phyloP scores from a whole-genome alignment of 2,113 vertebrate species.

The Nestor notabilis region DNA sequence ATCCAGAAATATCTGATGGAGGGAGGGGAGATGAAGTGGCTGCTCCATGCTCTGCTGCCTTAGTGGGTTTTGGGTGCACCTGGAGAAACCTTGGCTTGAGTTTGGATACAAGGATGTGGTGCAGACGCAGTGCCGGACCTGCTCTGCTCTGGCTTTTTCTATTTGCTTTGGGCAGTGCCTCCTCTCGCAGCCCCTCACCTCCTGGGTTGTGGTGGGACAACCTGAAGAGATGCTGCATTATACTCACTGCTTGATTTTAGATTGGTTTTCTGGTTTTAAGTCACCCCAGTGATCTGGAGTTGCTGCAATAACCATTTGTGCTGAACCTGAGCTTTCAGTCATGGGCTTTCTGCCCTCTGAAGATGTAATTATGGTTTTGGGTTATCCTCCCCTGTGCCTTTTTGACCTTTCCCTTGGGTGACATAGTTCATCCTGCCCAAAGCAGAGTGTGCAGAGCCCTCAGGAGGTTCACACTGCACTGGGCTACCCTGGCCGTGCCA shows the following conservation, averaged over 20 bases:
- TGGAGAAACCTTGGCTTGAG: fast-evolving
- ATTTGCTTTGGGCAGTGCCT: fast-evolving
- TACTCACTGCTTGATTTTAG: fast-evolving
- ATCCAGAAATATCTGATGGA: neutral
- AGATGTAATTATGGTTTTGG: fast-evolving
- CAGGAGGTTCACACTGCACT: fast-evolving
- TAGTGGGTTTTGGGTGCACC: neutral
- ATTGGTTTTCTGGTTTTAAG: neutral
- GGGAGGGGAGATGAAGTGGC: neutral
- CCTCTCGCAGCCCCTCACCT: fast-evolving
- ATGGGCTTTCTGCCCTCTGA: neutral
- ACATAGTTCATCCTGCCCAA: neutral
- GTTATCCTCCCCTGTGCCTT: neutral
- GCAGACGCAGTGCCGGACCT: neutral
- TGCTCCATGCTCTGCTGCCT: neutral
- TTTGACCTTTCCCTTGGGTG: neutral
- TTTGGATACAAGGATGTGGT: fast-evolving
- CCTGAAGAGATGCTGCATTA: neutral
- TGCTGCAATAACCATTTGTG: neutral
- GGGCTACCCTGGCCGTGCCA: neutral
- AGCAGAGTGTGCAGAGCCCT: neutral
- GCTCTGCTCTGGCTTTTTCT: neutral
- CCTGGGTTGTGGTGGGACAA: neutral
- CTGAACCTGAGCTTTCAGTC: neutral
- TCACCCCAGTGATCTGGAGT: neutral